Percentiles rank a stretch among this genome's conserved stretches.
Conservation (phyloP, 1,140 invertebrate genomes). For the Polyergus mexicanus region DNA sequence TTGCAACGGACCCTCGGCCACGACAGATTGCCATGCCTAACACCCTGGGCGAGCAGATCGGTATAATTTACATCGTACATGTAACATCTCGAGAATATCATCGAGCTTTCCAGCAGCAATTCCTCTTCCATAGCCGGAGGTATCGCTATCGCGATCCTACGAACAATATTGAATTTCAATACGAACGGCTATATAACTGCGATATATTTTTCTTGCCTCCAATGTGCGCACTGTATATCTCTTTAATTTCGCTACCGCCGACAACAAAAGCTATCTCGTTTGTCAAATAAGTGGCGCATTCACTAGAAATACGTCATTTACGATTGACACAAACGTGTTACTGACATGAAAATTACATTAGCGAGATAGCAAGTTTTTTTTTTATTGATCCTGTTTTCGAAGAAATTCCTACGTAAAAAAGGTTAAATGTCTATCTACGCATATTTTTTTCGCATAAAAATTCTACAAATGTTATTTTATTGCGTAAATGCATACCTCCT, state of each 20-base stretch:
- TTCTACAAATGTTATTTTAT: constrained; percentile 12
- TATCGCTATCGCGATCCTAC: constrained; percentile 89
- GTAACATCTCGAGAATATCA: constrained; percentile 88
- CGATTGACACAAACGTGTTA: not conserved
- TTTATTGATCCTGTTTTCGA: not conserved
- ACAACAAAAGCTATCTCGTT: not conserved
- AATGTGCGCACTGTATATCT: not conserved
- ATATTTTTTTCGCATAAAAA: not conserved
- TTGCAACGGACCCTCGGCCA: constrained; percentile 89
- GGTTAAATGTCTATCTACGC: not conserved
- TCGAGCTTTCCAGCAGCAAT: constrained; percentile 84
- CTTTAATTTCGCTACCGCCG: not conserved
- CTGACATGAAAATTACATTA: not conserved
- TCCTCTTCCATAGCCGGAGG: constrained; percentile 84
- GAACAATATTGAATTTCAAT: constrained; percentile 64
- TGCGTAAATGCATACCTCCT: not conserved
- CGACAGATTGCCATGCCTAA: constrained; percentile 87
- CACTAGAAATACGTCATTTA: not conserved
- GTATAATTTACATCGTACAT: constrained; percentile 92
- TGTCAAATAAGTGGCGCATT: not conserved
- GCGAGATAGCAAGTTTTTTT: not conserved
- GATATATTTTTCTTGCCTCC: not conserved
- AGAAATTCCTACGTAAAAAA: not conserved
- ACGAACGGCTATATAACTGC: not conserved
- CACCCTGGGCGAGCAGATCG: constrained; percentile 87